Evolutionary conservation across 1,140 invertebrate species (phyloP).

Genomic region (Zeugodacus cucurbitae): DNA sequence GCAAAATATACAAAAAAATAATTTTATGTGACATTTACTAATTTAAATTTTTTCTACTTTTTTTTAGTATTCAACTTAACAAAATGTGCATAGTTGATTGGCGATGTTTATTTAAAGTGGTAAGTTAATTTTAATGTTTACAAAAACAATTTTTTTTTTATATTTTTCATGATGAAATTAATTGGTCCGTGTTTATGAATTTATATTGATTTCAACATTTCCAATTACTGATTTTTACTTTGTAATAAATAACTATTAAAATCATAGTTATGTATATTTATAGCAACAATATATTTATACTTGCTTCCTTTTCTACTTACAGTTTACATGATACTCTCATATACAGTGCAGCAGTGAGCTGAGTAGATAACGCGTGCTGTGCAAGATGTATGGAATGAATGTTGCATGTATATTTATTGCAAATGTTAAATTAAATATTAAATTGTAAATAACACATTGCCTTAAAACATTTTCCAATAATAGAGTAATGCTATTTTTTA

Average conservation of each 20-base stretch:
- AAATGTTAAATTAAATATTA: not conserved
- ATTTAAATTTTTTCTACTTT: not conserved
- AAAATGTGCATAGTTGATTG: not conserved
- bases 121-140: not conserved
- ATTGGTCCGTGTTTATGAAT: constrained; percentile 61
- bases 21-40: not conserved
- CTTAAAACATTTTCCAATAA: not conserved
- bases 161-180: constrained; percentile 54
- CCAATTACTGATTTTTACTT: constrained; percentile 19
- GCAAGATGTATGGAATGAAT: constrained; percentile 14
- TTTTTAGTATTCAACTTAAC: not conserved
- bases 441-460: not conserved
- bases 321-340: not conserved
- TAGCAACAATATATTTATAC: not conserved
- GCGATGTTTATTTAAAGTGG: not conserved
- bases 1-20: not conserved
- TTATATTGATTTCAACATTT: constrained; percentile 48
- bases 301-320: not conserved
- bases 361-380: not conserved
- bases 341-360: not conserved
- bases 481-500: no score
- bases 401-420: not conserved
- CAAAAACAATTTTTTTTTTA: no score
- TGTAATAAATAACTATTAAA: not conserved
- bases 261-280: not conserved